Percentiles rank a stretch among this genome's conserved stretches.
Conservation (phyloP, 2,888 invertebrate species). For the Lacanobia oleracea region DNA sequence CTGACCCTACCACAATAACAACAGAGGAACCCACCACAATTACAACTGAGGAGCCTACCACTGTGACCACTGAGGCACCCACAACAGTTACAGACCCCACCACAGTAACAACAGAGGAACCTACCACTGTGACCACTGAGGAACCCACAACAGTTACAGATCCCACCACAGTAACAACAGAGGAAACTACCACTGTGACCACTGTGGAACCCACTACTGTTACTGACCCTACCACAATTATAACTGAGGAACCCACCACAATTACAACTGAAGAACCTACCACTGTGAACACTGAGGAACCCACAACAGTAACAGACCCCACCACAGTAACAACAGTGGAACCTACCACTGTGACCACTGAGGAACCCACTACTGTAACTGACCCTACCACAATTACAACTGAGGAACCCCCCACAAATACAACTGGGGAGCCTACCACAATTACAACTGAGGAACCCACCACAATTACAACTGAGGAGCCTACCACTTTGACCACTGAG, state of each 20-base stretch:
- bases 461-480: neutral
- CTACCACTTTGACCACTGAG: neutral
- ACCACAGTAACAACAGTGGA: neutral
- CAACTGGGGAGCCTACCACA: constrained; percentile 1
- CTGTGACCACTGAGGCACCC: neutral
- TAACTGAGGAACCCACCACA: constrained; percentile 9
- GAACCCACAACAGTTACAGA: neutral
- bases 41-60: neutral
- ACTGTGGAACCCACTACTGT: constrained; percentile 7
- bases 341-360: neutral
- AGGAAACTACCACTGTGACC: neutral
- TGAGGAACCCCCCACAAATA: neutral
- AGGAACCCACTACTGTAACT: neutral
- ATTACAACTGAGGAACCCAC: constrained; percentile 12
- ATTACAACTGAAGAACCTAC: neutral
- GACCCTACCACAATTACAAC: constrained; percentile 6
- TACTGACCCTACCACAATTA: constrained; percentile 9
- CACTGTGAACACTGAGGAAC: neutral
- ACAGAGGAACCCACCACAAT: neutral
- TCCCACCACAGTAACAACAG: neutral
- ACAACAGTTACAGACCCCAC: neutral
- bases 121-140: neutral
- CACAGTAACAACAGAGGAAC: neutral
- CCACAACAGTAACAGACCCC: neutral
- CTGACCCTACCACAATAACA: neutral